phyloP scores from a whole-genome alignment of 2,888 invertebrate species.

The Creontiades dilutus region DNA sequence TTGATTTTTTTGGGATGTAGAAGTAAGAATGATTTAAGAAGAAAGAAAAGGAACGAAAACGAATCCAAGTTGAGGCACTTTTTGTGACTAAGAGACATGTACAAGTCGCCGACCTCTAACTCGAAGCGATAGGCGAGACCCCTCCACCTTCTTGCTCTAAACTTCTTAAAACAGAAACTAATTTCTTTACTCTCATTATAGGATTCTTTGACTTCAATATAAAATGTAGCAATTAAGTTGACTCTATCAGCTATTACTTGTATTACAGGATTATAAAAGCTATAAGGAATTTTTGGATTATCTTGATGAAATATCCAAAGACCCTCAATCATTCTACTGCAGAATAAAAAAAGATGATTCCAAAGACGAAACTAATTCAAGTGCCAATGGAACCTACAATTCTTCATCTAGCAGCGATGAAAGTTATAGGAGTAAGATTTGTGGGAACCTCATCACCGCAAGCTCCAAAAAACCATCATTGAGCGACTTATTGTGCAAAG shows the following conservation, averaged over 20 bases:
- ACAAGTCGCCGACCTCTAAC: too few relatives aligned
- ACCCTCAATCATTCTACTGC: slow-evolving; percentile 58
- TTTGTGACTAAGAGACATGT: too few relatives aligned
- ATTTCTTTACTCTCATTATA: too few relatives aligned
- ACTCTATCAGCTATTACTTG: not conserved
- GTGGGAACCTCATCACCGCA: not conserved
- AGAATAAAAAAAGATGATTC: slow-evolving; percentile 11
- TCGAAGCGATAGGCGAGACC: too few relatives aligned
- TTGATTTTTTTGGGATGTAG: too few relatives aligned
- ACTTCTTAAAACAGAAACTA: too few relatives aligned
- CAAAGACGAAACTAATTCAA: not conserved
- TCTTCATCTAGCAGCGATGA: slow-evolving; percentile 31
- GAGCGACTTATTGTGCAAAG: slow-evolving; percentile 56
- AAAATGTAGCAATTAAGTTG: too few relatives aligned
- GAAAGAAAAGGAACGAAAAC: too few relatives aligned
- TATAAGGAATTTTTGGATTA: slow-evolving; percentile 83
- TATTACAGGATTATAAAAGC: slow-evolving; percentile 83
- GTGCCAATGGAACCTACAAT: slow-evolving; percentile 9
- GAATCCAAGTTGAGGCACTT: too few relatives aligned
- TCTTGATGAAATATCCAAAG: slow-evolving; percentile 64
- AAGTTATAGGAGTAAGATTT: not conserved
- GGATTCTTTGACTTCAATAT: too few relatives aligned
- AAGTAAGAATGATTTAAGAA: too few relatives aligned
- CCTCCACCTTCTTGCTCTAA: too few relatives aligned
- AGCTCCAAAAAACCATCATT: slow-evolving; percentile 41